These are phyloP conservation scores for Oryzias curvinotus DNA, from an alignment of 2,113 vertebrate genomes.

Conservation along the genomic window DNA sequence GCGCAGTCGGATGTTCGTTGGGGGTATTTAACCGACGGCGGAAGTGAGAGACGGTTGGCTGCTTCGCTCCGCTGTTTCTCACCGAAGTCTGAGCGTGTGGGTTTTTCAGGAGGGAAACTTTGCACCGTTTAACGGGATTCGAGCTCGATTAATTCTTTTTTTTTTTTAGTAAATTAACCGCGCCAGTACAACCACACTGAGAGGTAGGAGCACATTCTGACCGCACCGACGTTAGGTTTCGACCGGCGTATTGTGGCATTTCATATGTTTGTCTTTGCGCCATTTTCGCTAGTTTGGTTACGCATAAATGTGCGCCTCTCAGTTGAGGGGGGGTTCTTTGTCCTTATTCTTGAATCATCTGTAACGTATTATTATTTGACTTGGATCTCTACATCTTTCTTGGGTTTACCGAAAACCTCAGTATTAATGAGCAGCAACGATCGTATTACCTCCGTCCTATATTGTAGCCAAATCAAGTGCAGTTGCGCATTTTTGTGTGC, in stretches of 20 bases:
- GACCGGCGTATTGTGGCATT: conserved; percentile 39
- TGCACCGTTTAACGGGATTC: conserved; percentile 77
- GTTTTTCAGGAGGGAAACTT: conserved; percentile 85
- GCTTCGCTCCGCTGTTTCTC: conserved; percentile 30
- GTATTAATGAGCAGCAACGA: neutral
- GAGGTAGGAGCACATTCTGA: conserved; percentile 61
- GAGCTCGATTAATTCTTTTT: conserved; percentile 63
- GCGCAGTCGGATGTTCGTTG: neutral
- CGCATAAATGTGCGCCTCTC: conserved; percentile 77
- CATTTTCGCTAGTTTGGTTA: conserved; percentile 75
- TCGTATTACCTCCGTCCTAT: conserved; percentile 9
- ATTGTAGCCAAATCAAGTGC: conserved; percentile 56
- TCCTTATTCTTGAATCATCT: conserved; percentile 63
- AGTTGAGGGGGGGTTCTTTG: conserved; percentile 76
- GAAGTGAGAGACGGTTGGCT: conserved; percentile 50
- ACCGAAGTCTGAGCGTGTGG: conserved; percentile 76
- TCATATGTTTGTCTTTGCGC: conserved; percentile 66
- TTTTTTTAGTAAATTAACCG: conserved; percentile 56
- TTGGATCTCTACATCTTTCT: neutral
- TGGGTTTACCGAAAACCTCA: no score
- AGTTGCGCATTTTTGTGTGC: conserved; percentile 72
- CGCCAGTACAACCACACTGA: conserved; percentile 62
- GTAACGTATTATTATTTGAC: neutral
- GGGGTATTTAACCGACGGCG: conserved; percentile 56
- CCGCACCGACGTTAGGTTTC: conserved; percentile 6